These are phyloP conservation scores for Eilema caniola DNA, from an alignment of 2,888 invertebrate species.

Conservation along the genomic window DNA sequence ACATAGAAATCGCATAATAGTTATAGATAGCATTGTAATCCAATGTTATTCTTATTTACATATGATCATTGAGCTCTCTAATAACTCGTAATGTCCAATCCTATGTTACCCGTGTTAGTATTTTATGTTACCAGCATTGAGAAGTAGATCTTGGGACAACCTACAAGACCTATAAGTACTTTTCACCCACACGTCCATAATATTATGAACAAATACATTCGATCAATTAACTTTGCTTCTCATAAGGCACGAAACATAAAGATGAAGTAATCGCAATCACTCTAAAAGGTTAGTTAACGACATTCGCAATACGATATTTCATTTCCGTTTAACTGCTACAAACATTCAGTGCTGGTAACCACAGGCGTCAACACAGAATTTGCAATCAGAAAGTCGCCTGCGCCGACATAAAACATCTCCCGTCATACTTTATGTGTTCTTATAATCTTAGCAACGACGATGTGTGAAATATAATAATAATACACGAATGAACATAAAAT, in stretches of 20 bases:
- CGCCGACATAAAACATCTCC: slow-evolving; percentile 62
- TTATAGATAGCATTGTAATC: no score
- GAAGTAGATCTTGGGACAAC: not conserved
- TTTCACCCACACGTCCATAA: not conserved
- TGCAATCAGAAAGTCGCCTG: slow-evolving; percentile 45
- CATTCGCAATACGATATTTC: slow-evolving; percentile 9
- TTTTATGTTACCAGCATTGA: not conserved
- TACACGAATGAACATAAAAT: slow-evolving; percentile 74
- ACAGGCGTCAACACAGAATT: slow-evolving; percentile 19
- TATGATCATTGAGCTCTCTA: no score
- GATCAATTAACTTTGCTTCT: not conserved
- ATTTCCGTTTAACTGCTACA: slow-evolving; percentile 25
- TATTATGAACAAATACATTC: not conserved
- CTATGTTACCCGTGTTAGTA: no score
- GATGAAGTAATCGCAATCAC: slow-evolving; percentile 1
- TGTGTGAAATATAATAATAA: slow-evolving; percentile 77
- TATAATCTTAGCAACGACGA: slow-evolving; percentile 71
- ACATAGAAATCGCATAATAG: no score
- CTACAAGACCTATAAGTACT: not conserved
- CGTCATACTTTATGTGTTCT: slow-evolving; percentile 71
- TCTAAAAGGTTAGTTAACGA: not conserved
- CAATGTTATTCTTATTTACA: no score
- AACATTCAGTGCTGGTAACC: slow-evolving; percentile 22
- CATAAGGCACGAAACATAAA: not conserved
- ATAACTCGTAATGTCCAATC: no score